Evolutionary conservation across 2,888 invertebrate genomes (phyloP).

Genomic region (Folsomia candida): DNA sequence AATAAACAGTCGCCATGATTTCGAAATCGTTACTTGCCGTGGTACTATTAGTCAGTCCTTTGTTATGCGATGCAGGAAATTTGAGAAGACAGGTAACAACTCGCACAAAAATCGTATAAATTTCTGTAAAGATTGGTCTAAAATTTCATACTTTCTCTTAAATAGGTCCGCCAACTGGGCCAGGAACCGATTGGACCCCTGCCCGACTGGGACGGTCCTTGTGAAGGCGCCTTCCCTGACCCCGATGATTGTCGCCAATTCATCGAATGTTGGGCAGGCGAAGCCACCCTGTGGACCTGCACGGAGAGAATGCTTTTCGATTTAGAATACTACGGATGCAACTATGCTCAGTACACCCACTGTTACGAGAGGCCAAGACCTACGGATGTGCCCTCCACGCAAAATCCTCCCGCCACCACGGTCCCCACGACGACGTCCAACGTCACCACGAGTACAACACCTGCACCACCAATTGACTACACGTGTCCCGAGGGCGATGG

Average conservation of each 20-base stretch:
- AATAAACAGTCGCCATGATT: no score
- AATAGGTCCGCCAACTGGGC: not conserved
- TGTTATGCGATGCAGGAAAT: no score
- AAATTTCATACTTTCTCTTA: no score
- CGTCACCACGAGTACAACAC: not conserved
- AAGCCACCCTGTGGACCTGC: not conserved
- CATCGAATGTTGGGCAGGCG: not conserved
- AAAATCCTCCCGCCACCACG: slow-evolving; percentile 2
- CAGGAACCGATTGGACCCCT: not conserved
- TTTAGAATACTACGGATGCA: slow-evolving; percentile 34
- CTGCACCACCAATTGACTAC: slow-evolving; percentile 21
- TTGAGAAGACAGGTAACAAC: no score
- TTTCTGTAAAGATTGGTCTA: no score
- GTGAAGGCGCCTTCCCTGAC: not conserved
- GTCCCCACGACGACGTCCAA: slow-evolving; percentile 9
- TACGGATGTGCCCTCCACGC: slow-evolving; percentile 19
- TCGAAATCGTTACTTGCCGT: no score
- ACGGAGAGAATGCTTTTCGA: slow-evolving; percentile 33
- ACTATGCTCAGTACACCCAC: slow-evolving; percentile 29
- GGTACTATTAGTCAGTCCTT: no score
- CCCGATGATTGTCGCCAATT: not conserved
- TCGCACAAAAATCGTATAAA: no score
- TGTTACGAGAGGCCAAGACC: slow-evolving; percentile 32
- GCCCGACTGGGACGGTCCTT: not conserved
- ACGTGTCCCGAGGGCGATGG: slow-evolving; percentile 29